Conservation (phyloP, 2,888 invertebrate species). For the Ophion ventricosus region DNA sequence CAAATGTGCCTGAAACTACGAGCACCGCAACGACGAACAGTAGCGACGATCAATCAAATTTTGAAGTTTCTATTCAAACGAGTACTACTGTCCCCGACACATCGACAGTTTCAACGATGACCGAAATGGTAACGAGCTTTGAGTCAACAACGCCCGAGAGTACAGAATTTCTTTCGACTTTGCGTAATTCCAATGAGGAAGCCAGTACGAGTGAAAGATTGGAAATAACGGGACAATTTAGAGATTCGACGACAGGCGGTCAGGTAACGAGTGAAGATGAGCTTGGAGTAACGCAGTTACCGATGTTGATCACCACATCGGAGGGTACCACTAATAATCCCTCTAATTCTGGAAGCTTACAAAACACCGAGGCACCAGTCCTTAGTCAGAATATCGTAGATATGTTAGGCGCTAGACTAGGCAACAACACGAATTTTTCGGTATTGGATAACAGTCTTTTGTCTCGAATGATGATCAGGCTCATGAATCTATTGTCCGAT, state of each 20-base stretch:
- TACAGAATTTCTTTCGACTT: conserved; percentile 25
- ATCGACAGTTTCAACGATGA: conserved; percentile 49
- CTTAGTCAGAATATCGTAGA: conserved; percentile 39
- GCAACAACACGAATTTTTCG: conserved; percentile 48
- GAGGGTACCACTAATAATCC: conserved; percentile 54
- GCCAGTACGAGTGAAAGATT: conserved; percentile 51
- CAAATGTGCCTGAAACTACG: conserved; percentile 14
- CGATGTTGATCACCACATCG: conserved; percentile 52
- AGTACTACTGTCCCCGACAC: conserved; percentile 47
- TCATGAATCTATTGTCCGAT: conserved; percentile 62
- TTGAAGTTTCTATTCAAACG: conserved; percentile 44
- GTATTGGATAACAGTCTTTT: conserved; percentile 57
- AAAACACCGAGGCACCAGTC: conserved; percentile 50
- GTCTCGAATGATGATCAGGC: conserved; percentile 66
- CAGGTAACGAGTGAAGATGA: conserved; percentile 62
- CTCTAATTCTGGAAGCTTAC: conserved; percentile 31
- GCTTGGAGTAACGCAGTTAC: conserved; percentile 40
- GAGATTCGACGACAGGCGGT: conserved; percentile 58
- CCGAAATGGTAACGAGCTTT: conserved; percentile 43
- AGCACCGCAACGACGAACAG: conserved; percentile 1
- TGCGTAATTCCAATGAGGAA: conserved; percentile 23
- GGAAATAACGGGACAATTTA: conserved; percentile 61
- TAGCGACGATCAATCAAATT: conserved; percentile 4
- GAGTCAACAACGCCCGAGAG: conserved; percentile 51
- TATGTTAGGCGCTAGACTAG: conserved; percentile 47